Conservation (phyloP, 2,797 vertebrate species). For the Geotrypetes seraphini region DNA sequence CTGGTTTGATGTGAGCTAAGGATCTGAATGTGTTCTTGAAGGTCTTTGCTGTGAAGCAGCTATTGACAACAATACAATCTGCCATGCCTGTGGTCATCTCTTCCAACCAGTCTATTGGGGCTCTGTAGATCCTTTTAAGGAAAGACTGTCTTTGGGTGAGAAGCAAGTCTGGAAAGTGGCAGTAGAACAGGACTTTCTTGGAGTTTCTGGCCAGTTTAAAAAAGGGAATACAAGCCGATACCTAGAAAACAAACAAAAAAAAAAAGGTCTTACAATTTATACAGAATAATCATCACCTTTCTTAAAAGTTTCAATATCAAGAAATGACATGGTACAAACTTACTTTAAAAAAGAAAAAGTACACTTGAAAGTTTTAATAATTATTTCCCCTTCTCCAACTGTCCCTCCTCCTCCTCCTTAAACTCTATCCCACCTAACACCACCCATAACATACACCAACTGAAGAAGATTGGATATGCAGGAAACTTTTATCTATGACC, state of each 20-base stretch:
- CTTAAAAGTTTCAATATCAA: no score
- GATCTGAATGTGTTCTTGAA: slow-evolving; percentile 84
- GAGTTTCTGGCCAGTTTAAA: slow-evolving; percentile 71
- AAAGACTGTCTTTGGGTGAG: slow-evolving; percentile 72
- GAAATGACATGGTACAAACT: no score
- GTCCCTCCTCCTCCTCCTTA: no score
- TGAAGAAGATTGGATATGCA: no score
- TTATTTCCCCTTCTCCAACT: no score
- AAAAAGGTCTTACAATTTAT: no score
- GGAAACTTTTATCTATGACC: no score
- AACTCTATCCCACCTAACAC: no score
- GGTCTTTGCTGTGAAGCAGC: slow-evolving; percentile 79
- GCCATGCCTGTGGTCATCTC: slow-evolving; percentile 93
- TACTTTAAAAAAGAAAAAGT: no score
- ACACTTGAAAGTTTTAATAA: no score
- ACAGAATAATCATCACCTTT: no score
- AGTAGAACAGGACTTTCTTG: slow-evolving; percentile 94
- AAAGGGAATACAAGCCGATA: slow-evolving; percentile 89
- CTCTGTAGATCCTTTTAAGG: slow-evolving; percentile 76
- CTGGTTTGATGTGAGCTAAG: slow-evolving; percentile 61
- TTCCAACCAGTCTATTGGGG: slow-evolving; percentile 83
- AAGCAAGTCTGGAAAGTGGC: slow-evolving; percentile 93
- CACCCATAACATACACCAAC: no score
- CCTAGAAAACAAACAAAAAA: slow-evolving; percentile 49
- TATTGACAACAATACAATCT: slow-evolving; percentile 89